Base-by-base conservation (phyloP, 2,888 invertebrate genomes). In the Minunthozetes semirufus region DNA sequence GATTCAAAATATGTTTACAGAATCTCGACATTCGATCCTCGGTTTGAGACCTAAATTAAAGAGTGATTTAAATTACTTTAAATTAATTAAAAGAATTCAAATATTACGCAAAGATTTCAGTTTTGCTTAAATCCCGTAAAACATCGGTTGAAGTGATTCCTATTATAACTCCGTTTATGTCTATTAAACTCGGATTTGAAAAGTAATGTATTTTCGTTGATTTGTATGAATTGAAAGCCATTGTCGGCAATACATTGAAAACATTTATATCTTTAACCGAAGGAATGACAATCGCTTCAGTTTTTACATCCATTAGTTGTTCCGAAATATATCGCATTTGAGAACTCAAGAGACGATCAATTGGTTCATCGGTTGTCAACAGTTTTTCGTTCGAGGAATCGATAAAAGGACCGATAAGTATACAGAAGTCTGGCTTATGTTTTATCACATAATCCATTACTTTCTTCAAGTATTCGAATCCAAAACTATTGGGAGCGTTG, bases 111-210 rank as follows among this genome's bases (percentile, higher is more conserved):
- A 88, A 87, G 79, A 93, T 86, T 83, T 94, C 94, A 81, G 90
- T 89, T 80, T 88, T 88, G 66, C 90, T 88, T 42, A 95, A 84
- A 81, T 94, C 92, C 85, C 92, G 89, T 11, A 95, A 84, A 59
- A 91, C 85, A 82, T 96, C 96, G 0, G 89, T 88, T 33, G 93
- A 89, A 3, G 93, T 94, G 33, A 90, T 84, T 0, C 90, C 93
- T 75, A 96, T 84, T 5, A 89, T 83, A 0, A 94, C 82, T 3
- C 93, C 93, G 79, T 89, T 88, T 72, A 95, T 85, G 80, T 88
- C 87, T 5, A 96, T 81, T 22, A 90, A 86, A 79, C 90, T 88
- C 0, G 95, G 96, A 85, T 95, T 94, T 0, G 93, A 88, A 78
- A 91, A 83, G 29, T 38, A 66, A 11, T 66, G 66, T n/a, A 66